phyloP scores from a whole-genome alignment of 1,140 invertebrate genomes.

The Zaprionus kolodkinae region DNA sequence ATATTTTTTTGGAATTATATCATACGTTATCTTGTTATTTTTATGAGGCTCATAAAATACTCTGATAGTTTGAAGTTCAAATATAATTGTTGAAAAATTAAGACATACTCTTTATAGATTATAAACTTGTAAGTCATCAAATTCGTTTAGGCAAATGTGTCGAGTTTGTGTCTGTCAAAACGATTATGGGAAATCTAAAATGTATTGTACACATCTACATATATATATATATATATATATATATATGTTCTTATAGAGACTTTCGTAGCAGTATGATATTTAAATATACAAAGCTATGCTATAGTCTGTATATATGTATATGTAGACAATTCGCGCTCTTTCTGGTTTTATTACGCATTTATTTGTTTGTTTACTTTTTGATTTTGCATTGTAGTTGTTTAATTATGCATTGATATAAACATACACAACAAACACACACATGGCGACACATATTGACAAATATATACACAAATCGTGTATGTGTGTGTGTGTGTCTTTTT shows the following conservation, averaged over 20 bases:
- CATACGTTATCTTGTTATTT: neutral
- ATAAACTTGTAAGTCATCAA: neutral
- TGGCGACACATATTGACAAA: neutral
- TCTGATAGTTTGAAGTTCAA: neutral
- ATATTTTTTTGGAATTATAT: neutral
- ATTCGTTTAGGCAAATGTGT: neutral
- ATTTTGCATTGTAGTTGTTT: conserved; percentile 59
- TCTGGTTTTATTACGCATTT: conserved; percentile 63
- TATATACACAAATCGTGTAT: conserved; percentile 19
- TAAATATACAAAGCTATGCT: neutral
- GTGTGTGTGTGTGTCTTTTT: conserved; percentile 24
- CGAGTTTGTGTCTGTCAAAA: neutral
- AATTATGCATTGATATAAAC: conserved; percentile 37
- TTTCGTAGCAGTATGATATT: neutral
- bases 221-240: no score
- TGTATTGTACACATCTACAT: no score
- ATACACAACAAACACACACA: neutral
- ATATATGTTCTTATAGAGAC: neutral
- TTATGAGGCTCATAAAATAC: neutral
- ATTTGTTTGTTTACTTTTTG: conserved; percentile 75
- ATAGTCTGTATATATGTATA: no score
- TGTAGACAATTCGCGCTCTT: conserved; percentile 14
- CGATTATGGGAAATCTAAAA: neutral
- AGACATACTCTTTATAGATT: neutral
- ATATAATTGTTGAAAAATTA: neutral